A percentile compares a stretch with the other conserved stretches of the same genome.
phyloP scores from a whole-genome alignment of 2,113 vertebrate genomes.

The Phrynosoma blainvillii region DNA sequence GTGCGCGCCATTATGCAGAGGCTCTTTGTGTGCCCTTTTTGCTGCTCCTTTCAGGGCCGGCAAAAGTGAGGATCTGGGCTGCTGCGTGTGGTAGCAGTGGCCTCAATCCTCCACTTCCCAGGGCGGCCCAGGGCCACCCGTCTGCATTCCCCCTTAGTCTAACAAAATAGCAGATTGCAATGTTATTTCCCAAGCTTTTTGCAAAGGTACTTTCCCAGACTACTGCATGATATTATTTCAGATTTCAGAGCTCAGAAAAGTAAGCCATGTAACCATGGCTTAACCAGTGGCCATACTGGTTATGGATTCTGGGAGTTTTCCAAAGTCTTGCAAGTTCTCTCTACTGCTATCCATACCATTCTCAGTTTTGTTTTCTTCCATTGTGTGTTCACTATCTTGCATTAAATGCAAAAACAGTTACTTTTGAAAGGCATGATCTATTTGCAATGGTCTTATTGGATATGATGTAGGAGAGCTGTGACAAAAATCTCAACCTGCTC shows the following conservation, averaged over 20 bases:
- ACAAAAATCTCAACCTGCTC: background rate
- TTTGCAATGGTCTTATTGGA: background rate
- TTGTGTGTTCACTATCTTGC: background rate
- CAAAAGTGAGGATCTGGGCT: too few relatives aligned
- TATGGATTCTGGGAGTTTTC: too few relatives aligned
- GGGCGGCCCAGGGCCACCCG: too few relatives aligned
- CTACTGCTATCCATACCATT: background rate
- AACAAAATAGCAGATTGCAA: conserved; percentile 51
- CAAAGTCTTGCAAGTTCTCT: too few relatives aligned
- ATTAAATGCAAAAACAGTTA: background rate
- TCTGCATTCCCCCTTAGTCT: too few relatives aligned
- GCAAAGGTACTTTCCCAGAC: conserved; percentile 16
- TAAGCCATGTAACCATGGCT: too few relatives aligned
- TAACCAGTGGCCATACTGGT: too few relatives aligned
- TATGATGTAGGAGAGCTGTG: background rate
- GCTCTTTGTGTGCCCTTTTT: too few relatives aligned
- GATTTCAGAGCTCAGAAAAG: background rate
- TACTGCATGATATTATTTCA: background rate
- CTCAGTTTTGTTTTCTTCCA: background rate
- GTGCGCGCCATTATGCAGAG: too few relatives aligned
- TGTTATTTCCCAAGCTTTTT: background rate
- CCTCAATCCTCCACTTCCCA: too few relatives aligned
- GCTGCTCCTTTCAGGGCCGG: too few relatives aligned
- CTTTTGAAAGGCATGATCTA: background rate
- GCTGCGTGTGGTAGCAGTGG: too few relatives aligned